Evolutionary conservation across 2,797 vertebrate genomes (phyloP), one percentile per base, ranked within the genome.

Genomic region (Tokudaia tokunoshimensis): DNA sequence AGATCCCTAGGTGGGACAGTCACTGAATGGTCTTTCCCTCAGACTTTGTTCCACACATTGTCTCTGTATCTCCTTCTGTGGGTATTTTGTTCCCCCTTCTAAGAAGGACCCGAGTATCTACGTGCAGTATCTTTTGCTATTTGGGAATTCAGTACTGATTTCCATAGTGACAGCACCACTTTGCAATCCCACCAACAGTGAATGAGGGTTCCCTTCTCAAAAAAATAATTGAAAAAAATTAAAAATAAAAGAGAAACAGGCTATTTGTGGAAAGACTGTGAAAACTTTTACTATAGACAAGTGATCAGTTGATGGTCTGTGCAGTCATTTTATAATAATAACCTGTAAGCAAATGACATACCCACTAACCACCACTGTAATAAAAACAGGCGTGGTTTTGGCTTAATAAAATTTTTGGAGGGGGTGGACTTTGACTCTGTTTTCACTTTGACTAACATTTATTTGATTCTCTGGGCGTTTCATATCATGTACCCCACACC

Each of bases 241-340:
- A 41, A 83, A 47, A 74, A 41, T 24, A 59, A 44, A 59, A 72
- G 20, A 47, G 6, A 92, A 59, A 70, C 7, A 47, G 3, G 41
- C 7, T 31, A 14, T 61, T 75, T 61, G 0, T 65, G 44, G 89
- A 59, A 70, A 65, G 24, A 19, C 17, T 4, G 11, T 17, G 84
- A 72, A 92, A 89, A 1, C 80, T 89, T 89, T 61, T n/a, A 74
- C 31, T 44, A 59, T 10, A 70, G 31, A 96, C 82, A 94, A 55
- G 29, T 79, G 57, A 86, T 44, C 22, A 19, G 44, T 57, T 81
- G 59, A 72, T 80, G 31, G 26, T 88, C 85, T 67, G 12, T 37
- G 41, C 55, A 88, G n/a, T 13, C 72, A 91, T 88, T 94, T 84
- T 65, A 72, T 47, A 34, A 3, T 83, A 44, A 65, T 76, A 81